Conservation (phyloP, 2,888 invertebrate species). For the Bombylius major region DNA sequence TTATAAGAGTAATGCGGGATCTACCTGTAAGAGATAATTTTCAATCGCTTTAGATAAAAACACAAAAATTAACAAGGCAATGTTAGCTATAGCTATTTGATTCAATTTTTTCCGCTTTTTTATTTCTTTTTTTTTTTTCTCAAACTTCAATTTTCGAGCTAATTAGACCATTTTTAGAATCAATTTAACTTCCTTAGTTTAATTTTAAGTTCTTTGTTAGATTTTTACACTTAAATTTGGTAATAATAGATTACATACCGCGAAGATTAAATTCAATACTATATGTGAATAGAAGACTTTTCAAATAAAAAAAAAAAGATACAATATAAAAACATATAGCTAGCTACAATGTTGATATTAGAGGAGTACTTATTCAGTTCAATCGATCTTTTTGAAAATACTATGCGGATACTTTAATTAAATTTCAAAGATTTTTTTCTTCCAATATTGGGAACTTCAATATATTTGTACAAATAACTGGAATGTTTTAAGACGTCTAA, state of each 20-base stretch:
- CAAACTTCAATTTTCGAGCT: not conserved
- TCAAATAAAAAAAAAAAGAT: too few species aligned
- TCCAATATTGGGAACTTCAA: too few species aligned
- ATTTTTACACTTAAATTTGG: not conserved
- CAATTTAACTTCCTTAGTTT: not conserved
- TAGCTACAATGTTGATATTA: too few species aligned
- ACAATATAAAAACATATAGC: too few species aligned
- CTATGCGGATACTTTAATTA: too few species aligned
- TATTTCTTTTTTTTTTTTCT: not conserved
- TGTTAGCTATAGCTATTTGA: not conserved
- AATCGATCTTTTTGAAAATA: too few species aligned
- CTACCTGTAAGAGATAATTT: not conserved
- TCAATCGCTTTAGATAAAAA: not conserved
- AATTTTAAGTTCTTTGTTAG: not conserved
- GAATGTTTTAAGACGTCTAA: too few species aligned
- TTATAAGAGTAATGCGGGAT: too few species aligned
- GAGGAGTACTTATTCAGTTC: too few species aligned
- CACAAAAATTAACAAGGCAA: not conserved
- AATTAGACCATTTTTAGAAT: slow-evolving; percentile 1
- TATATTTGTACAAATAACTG: too few species aligned
- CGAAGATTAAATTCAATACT: not conserved
- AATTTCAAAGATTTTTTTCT: too few species aligned
- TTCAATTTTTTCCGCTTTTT: not conserved
- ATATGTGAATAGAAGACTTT: too few species aligned
- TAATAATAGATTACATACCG: slow-evolving; percentile 2